These are phyloP conservation scores for Ectropis crepuscularia DNA, from an alignment of 2,888 invertebrate genomes.

Conservation along the genomic window DNA sequence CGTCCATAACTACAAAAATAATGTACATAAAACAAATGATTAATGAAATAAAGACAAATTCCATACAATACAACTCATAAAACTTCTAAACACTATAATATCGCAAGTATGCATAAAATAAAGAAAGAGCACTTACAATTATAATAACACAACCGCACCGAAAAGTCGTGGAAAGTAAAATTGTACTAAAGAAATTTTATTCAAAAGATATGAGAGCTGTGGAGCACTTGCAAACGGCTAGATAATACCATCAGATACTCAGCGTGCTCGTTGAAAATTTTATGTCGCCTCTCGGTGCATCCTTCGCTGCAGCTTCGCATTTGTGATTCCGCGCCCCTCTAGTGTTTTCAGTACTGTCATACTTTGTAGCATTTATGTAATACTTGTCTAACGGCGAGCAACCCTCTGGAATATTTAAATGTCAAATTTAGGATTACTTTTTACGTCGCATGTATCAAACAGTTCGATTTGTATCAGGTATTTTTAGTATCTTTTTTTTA, in stretches of 20 bases:
- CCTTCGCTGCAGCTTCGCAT: slow-evolving; percentile 62
- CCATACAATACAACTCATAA: slow-evolving; percentile 5
- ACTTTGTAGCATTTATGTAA: slow-evolving; percentile 37
- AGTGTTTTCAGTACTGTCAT: slow-evolving; percentile 19
- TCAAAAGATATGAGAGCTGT: slow-evolving; percentile 75
- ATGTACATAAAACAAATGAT: too few relatives aligned
- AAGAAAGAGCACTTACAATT: slow-evolving; percentile 31
- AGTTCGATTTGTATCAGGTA: too few relatives aligned
- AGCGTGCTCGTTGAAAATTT: slow-evolving; percentile 79
- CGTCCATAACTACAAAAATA: too few relatives aligned
- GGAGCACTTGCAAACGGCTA: slow-evolving; percentile 77
- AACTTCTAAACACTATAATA: slow-evolving; percentile 15
- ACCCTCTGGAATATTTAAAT: slow-evolving; percentile 16
- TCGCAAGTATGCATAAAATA: slow-evolving; percentile 16
- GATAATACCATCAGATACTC: slow-evolving; percentile 80
- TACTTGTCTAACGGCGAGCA: slow-evolving; percentile 20
- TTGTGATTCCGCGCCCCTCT: slow-evolving; percentile 56
- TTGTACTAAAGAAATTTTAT: slow-evolving; percentile 68
- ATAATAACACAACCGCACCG: slow-evolving; percentile 35
- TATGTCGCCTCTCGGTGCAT: slow-evolving; percentile 78
- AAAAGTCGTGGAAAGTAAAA: slow-evolving; percentile 42
- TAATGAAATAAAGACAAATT: neutral
- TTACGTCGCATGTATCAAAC: too few relatives aligned
- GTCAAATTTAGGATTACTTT: neutral
- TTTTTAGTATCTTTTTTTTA: too few relatives aligned